Conservation (phyloP, 2,797 vertebrate species). For the Spondyliosoma cantharus region DNA sequence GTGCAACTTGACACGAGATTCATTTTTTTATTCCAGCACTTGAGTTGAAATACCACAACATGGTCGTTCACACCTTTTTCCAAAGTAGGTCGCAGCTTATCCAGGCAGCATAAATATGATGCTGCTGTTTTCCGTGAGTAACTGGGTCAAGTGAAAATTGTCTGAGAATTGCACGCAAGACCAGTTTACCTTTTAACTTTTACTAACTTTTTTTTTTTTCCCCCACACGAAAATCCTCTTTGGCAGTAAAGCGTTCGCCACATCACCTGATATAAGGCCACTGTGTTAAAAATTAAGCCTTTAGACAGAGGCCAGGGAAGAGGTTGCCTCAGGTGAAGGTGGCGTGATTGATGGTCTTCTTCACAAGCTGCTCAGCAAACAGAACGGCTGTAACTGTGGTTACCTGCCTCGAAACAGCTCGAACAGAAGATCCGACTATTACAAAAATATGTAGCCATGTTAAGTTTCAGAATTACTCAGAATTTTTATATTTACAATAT, state of each 20-base stretch:
- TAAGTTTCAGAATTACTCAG: too few species aligned
- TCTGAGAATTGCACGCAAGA: conserved; percentile 57
- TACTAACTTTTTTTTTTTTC: background rate
- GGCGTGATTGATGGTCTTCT: conserved; percentile 34
- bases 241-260: conserved; percentile 33
- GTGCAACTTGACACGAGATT: background rate
- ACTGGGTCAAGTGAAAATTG: conserved; percentile 31
- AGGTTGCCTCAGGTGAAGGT: conserved; percentile 49
- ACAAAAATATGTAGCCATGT: background rate
- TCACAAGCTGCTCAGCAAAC: background rate
- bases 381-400: background rate
- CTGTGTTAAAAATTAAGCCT: conserved; percentile 73
- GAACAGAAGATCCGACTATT: background rate
- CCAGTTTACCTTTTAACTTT: conserved; percentile 64
- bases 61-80: background rate
- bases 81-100: conserved; percentile 15
- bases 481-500: too few species aligned
- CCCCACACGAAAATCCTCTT: conserved; percentile 33
- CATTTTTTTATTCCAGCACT: background rate
- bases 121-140: background rate
- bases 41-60: background rate
- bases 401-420: background rate
- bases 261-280: conserved; percentile 43
- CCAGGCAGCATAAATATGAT: background rate
- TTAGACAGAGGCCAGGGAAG: conserved; percentile 2